Base-by-base conservation (phyloP, 2,888 invertebrate genomes). In the Drosophila eohydei region DNA sequence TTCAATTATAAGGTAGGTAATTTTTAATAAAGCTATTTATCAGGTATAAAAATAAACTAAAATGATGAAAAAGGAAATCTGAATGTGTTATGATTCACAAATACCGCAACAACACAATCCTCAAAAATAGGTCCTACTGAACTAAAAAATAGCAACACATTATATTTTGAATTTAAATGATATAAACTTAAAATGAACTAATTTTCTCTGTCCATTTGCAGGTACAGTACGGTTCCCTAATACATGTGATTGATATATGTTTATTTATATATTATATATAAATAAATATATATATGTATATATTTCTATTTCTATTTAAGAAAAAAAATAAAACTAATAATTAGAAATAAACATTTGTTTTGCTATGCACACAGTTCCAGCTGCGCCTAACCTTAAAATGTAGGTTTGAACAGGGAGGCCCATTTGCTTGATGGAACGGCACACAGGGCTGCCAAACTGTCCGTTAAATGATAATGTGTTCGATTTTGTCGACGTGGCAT, bases 41-140 rank as follows among this genome's bases (percentile, higher is more conserved):
- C 8, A 12, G 12, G 3, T 4, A 26, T 14, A 21, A 3, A 7
- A 2, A 6, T 6, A 4, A n/a, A 11, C 21, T 48, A 6, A 46
- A 34, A 50, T 74, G 68, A 73, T 74, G 74, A 64, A 57, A 64
- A 68, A 61, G 55, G 65, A 66, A 57, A 26, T 43, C 59, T 67
- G 75, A 76, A 32, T 80, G 81, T 82, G 74, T 48, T 34, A 76
- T 83, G 79, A 83, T 83, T 78, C 83, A 81, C 80, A 78, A 72
- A 68, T 76, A 74, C 79, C 85, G 88, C 83, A 85, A 83, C 85
- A 88, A 78, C 74, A 63, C 71, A 56, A 81, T 73, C 75, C 81
- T 77, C 74, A 80, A 68, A 57, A 69, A 85, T 82, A 78, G 88
- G 88, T 82, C 86, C 88, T 86, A 51, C 82, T 83, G 88, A 82